phyloP scores from a whole-genome alignment of 92 coral and sea anemone genomes.

The Desmophyllum pertusum region DNA sequence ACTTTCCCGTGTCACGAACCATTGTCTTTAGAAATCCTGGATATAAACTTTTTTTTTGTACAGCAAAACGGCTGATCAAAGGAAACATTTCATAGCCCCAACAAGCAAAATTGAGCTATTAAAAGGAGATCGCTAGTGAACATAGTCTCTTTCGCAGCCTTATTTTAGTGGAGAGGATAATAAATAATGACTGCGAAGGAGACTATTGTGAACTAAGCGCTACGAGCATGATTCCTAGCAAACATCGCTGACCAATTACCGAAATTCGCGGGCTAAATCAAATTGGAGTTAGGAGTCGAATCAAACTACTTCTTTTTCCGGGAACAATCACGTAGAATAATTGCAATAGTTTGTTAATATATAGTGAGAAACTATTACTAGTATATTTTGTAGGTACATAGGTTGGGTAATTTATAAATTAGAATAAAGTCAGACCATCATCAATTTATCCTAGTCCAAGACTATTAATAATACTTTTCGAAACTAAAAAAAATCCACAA shows the following conservation, averaged over 20 bases:
- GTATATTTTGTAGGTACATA: neutral
- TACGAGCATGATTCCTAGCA: neutral
- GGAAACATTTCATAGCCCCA: neutral
- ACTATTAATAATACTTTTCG: neutral
- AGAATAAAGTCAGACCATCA: neutral
- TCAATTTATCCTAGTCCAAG: neutral
- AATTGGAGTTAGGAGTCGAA: neutral
- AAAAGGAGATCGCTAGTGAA: no score
- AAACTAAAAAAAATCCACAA: neutral
- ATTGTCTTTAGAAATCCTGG: neutral
- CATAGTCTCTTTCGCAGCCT: no score
- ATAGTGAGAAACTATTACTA: no score
- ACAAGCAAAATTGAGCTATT: neutral
- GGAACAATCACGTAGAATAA: neutral
- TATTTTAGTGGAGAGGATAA: no score
- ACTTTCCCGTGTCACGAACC: neutral
- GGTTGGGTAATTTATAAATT: neutral
- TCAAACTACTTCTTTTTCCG: neutral
- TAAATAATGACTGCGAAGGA: no score
- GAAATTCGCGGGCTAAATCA: neutral
- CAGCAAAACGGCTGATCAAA: neutral
- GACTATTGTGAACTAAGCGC: no score
- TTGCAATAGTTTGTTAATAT: no score
- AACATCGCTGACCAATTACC: neutral
- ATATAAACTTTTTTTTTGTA: neutral